Base-by-base conservation (phyloP, 1,140 invertebrate species). In the Heliconius himera region DNA sequence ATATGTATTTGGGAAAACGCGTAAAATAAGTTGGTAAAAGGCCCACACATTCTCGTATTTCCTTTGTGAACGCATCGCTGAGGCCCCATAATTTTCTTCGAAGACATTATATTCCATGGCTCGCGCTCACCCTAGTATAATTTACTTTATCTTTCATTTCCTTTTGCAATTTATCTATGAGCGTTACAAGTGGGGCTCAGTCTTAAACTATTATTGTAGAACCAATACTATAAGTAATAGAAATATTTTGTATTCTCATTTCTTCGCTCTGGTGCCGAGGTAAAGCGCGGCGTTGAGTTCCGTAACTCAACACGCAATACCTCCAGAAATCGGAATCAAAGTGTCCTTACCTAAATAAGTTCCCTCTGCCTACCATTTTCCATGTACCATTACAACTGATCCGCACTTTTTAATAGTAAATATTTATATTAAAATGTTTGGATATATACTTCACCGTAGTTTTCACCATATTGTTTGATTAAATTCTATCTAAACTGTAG, bases 21-120 rank as follows among this genome's bases (percentile, higher is more conserved):
- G 87, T 88, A 87, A 90, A 93, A 91, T 91, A 93, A 90, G 84
- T 89, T 87, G 89, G 89, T 88, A 91, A 90, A 91, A 90, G 86
- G 83, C 87, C 87, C 78, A 82, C 85, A 89, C 85, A 84, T 84
- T 88, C 84, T 75, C 87, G 86, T 83, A 80, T 87, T 89, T 89
- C 83, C 85, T 87, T 87, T 85, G 82, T 85, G 86, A 82, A 84
- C 75, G 81, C 81, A 81, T 84, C 84, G 83, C 83, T 78, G 84
- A 87, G 83, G 84, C 84, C 85, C 86, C 83, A 86, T 88, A 90
- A 90, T 90, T 89, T 90, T 82, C 88, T 81, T 83, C 76, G 76
- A 88, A 88, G 83, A 86, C 88, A 89, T 90, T 90, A 91, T 89
- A 90, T 87, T 90, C 87, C 86, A 89, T 88, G 86, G 81, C 87